A percentile compares a stretch with the other conserved stretches of the same genome.
phyloP scores from a whole-genome alignment of 2,113 vertebrate species.

The Gopherus flavomarginatus region DNA sequence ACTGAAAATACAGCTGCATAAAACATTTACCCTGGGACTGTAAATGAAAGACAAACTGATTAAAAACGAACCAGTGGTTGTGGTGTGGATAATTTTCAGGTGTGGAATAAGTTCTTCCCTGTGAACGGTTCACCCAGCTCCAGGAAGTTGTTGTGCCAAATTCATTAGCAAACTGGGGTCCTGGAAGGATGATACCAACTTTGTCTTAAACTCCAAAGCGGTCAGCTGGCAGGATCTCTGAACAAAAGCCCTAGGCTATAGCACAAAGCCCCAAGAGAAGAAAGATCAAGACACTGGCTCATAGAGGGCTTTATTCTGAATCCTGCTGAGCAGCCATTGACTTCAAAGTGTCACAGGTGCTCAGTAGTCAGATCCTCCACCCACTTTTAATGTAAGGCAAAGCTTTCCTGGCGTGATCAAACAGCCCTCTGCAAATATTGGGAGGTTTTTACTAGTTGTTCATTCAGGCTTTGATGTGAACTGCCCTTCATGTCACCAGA shows the following conservation, averaged over 20 bases:
- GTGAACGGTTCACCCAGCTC: neutral
- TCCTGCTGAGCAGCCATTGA: neutral
- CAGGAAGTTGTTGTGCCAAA: neutral
- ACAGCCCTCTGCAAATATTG: neutral
- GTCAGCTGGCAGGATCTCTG: neutral
- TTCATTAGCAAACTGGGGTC: neutral
- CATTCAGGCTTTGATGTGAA: conserved; percentile 38
- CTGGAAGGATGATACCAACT: neutral
- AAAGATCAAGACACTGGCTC: neutral
- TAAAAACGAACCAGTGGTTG: neutral
- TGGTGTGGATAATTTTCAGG: neutral
- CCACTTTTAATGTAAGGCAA: conserved; percentile 13
- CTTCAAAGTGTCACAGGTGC: neutral
- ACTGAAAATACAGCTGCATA: neutral
- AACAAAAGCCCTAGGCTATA: neutral
- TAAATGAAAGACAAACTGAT: neutral
- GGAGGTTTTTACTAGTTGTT: conserved; percentile 21
- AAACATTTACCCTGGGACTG: neutral
- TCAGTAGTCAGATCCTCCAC: neutral
- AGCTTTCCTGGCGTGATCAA: conserved; percentile 49
- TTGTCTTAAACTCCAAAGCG: neutral
- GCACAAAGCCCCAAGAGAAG: neutral
- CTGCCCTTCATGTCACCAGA: conserved; percentile 29
- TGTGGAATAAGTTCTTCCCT: neutral
- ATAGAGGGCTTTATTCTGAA: neutral